Evolutionary conservation across 2,797 vertebrate species (phyloP), one percentile per base, ranked within the genome.

Genomic region (Tenualosa ilisha): DNA sequence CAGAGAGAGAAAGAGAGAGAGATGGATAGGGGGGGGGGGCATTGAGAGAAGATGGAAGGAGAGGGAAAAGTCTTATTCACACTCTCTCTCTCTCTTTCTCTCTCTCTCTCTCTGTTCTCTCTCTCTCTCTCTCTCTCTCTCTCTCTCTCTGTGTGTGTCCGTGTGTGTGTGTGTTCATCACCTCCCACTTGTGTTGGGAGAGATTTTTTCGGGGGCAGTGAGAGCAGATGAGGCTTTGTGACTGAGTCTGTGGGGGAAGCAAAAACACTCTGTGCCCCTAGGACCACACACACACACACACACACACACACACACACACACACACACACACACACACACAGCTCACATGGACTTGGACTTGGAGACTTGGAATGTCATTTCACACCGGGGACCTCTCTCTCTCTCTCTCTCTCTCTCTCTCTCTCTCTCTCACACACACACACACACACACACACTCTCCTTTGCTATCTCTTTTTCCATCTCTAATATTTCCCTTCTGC

Each of bases 11-110:
- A n/a, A 56, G 83, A 75, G 31, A 49, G 86, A 83, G 13, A 75
- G 85, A 86, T 17, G 13, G 13, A 81, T 22, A 68, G 81, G 8
- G 65, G 17, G n/a, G 24, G 24, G 0, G 31, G 88, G 82, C 84
- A 82, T 87, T 0, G 56, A 82, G 84, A 0, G 81, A 51, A 43
- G 12, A 59, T 22, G 56, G 56, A 49, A 40, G 49, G 59, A 17
- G 24, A 49, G 59, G 49, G 40, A 50, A 37, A 3, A 26, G 24
- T 31, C 0, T 31, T 31, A 46, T 2, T 2, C 2, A 49, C 13
- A 37, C 24, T 46, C 31, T 31, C 0, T 0, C 31, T 31, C 1
- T 31, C 31, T 31, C 31, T 31, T 31, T 1, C 31, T 31, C 31
- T 46, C 31, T 31, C 0, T 0, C 31, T 31, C 1, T 31, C 31